These are phyloP conservation scores for Syngnathus floridae DNA, from an alignment of 2,113 vertebrate species.

Conservation along the genomic window DNA sequence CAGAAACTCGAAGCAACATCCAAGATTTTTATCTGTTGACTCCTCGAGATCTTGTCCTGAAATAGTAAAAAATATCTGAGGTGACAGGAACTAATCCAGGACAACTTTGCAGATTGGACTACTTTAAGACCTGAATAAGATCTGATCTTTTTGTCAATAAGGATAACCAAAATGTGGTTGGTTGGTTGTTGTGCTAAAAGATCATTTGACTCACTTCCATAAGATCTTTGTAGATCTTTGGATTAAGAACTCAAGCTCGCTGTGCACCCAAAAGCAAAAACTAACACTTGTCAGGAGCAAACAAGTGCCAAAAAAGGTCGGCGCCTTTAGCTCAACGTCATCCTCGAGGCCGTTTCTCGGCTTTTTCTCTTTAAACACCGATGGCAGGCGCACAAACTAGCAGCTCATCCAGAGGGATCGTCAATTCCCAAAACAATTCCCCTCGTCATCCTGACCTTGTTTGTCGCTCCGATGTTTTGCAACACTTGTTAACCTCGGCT, in stretches of 20 bases:
- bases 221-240: background rate
- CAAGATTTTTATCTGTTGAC: background rate
- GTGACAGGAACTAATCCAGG: background rate
- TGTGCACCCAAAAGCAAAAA: slow-evolving; percentile 14
- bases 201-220: background rate
- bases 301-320: slow-evolving; percentile 25
- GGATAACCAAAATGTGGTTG: background rate
- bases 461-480: background rate
- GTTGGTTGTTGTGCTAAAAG: background rate
- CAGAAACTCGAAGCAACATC: background rate
- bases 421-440: background rate
- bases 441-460: background rate
- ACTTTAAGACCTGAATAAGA: background rate
- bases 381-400: background rate
- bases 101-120: background rate
- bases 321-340: slow-evolving; percentile 3
- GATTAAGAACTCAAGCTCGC: background rate
- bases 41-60: background rate
- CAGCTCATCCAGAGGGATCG: background rate
- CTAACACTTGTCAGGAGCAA: slow-evolving; percentile 31
- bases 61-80: background rate
- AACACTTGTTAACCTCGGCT: background rate
- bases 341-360: background rate
- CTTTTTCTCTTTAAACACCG: background rate
- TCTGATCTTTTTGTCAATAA: background rate